These are phyloP conservation scores for Naja naja DNA, from an alignment of 2,113 vertebrate genomes.

Conservation along the genomic window DNA sequence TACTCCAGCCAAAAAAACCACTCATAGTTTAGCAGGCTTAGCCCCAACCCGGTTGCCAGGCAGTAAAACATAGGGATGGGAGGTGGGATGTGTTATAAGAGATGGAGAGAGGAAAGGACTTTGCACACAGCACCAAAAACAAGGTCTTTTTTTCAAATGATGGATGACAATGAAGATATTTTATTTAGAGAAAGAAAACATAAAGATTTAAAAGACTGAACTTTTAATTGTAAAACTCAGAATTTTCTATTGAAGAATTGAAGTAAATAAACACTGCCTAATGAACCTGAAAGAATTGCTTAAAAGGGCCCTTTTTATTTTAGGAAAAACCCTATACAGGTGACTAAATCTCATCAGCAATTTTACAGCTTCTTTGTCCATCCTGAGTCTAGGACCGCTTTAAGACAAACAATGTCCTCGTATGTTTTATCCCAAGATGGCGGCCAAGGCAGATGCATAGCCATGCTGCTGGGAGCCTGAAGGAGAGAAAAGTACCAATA, in stretches of 20 bases:
- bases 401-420: background rate
- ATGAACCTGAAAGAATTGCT: background rate
- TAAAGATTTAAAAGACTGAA: background rate
- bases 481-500: too few species aligned
- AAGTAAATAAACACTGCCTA: background rate
- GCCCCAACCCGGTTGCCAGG: conserved; percentile 77
- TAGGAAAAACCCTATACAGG: background rate
- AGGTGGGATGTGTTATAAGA: conserved; percentile 45
- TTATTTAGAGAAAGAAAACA: conserved; percentile 5
- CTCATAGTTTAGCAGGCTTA: conserved; percentile 85
- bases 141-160: conserved; percentile 29
- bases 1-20: conserved; percentile 78
- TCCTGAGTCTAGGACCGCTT: background rate
- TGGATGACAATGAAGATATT: conserved; percentile 5
- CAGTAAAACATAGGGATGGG: conserved; percentile 68
- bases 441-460: too few species aligned
- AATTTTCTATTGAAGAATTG: background rate
- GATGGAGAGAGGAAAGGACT: conserved; percentile 59
- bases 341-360: background rate
- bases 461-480: too few species aligned
- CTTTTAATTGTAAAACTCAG: background rate
- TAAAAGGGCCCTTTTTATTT: background rate
- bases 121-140: conserved; percentile 44
- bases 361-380: background rate
- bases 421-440: background rate